These are phyloP conservation scores for Eucidaris tribuloides DNA, from an alignment of 35 echinoderm and acorn worm species.

Conservation along the genomic window DNA sequence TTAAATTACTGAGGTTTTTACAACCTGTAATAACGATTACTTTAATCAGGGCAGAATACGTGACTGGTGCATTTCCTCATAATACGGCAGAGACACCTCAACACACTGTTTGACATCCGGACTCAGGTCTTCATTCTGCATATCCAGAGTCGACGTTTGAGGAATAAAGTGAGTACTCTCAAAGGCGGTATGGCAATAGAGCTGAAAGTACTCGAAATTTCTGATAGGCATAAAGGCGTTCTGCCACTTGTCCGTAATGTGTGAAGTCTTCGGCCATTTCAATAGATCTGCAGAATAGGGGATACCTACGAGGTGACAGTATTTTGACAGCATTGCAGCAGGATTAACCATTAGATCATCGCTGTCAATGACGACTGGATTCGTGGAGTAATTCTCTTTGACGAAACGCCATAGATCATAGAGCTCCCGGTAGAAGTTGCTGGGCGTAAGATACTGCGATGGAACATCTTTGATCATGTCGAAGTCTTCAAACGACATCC, in stretches of 20 bases:
- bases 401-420: slow-evolving; percentile 16
- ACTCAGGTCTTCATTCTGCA: too few species aligned
- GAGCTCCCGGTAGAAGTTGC: slow-evolving; percentile 8
- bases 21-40: too few species aligned
- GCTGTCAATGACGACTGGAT: slow-evolving; percentile 35
- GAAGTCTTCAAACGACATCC: not conserved
- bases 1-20: too few species aligned
- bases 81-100: too few species aligned
- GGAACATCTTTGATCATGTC: slow-evolving; percentile 5
- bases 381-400: not conserved
- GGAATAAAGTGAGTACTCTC: not conserved
- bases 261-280: not conserved
- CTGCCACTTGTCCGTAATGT: not conserved
- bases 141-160: too few species aligned
- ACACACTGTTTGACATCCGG: too few species aligned
- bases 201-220: not conserved
- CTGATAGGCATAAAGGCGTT: not conserved
- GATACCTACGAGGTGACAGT: slow-evolving; percentile 9
- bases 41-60: too few species aligned
- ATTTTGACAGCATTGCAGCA: not conserved
- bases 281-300: not conserved
- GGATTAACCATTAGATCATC: slow-evolving; percentile 35
- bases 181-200: slow-evolving; percentile 14
- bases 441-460: not conserved
- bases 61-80: too few species aligned